Evolutionary conservation across 1,140 invertebrate species (phyloP), one percentile per base, ranked within the genome.

Genomic region (Drosophila takahashii): DNA sequence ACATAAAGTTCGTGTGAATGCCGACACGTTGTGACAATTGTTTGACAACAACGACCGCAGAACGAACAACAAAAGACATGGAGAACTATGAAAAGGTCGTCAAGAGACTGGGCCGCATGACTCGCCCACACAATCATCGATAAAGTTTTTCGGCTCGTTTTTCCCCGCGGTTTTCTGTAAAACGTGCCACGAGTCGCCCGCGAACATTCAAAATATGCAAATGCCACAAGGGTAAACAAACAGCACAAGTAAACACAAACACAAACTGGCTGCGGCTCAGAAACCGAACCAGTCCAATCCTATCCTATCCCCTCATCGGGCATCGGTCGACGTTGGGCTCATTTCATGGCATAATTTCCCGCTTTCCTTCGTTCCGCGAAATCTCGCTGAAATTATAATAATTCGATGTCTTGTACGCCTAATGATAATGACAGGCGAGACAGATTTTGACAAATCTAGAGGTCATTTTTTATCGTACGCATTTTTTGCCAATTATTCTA

Each of bases 1-100:
- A 90, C 87, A 91, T 85, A 91, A 85, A 90, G 84, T 90, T 90
- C 87, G 87, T 90, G 87, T 90, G 87, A 90, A 90, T 90, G 72
- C 87, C 89, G 79, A 90, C 87, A 90, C 87, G 89, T 72, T 90
- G 87, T 78, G 85, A 89, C 85, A 89, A 89, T 80, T 89, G 84
- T 83, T 87, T 87, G 79, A 89, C 84, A 89, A 83, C 79, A 81
- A 60, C 64, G 48, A 50, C 70, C 48, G 37, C 26, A 58, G 34
- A 77, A 65, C 52, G 45, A 48, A 59, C 61, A 58, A 56, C 27
- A 58, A 50, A 50, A 59, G 74, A 56, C 61, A 60, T 45, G 54
- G 10, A 52, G 37, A 86, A 64, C 64, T 77, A 65, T 75, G 61
- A 81, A 86, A 89, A 89, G 81, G 79, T 87, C 69, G 78, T 65